Conservation (phyloP, 2,888 invertebrate genomes). For the Drosophila maculinotata region DNA sequence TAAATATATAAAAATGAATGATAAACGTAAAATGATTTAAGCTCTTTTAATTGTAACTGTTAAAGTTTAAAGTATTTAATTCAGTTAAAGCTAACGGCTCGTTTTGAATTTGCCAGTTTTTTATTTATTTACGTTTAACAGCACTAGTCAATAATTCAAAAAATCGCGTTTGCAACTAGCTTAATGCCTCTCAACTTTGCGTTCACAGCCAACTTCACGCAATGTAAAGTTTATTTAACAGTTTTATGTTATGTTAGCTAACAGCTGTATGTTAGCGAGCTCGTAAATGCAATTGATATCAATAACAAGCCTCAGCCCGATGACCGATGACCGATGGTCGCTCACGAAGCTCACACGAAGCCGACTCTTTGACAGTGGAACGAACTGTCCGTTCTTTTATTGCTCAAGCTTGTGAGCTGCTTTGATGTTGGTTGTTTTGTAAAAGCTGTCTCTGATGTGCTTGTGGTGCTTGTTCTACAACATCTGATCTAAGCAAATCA, state of each 20-base stretch:
- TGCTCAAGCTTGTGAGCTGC: slow-evolving; percentile 28
- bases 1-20: slow-evolving; percentile 64
- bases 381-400: slow-evolving; percentile 34
- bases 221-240: slow-evolving; percentile 1
- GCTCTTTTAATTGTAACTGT: no score
- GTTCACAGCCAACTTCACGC: slow-evolving; percentile 23
- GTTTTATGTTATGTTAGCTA: slow-evolving; percentile 9
- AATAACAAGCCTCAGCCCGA: slow-evolving; percentile 21
- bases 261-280: slow-evolving; percentile 5
- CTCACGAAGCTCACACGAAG: slow-evolving; percentile 37
- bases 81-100: not conserved
- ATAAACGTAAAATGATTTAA: slow-evolving; percentile 11
- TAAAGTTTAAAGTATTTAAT: no score
- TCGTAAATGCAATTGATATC: slow-evolving; percentile 19
- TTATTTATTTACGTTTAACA: not conserved
- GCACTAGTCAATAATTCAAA: slow-evolving; percentile 2
- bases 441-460: not conserved
- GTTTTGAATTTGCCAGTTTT: not conserved
- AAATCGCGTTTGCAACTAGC: slow-evolving; percentile 8
- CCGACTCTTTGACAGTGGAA: slow-evolving; percentile 38
- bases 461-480: slow-evolving; percentile 46
- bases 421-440: no score
- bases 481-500: slow-evolving; percentile 48
- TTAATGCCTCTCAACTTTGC: slow-evolving; percentile 13
- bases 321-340: slow-evolving; percentile 36